Conservation (phyloP, 2,888 invertebrate genomes). For the Drosophila prostipennis region DNA sequence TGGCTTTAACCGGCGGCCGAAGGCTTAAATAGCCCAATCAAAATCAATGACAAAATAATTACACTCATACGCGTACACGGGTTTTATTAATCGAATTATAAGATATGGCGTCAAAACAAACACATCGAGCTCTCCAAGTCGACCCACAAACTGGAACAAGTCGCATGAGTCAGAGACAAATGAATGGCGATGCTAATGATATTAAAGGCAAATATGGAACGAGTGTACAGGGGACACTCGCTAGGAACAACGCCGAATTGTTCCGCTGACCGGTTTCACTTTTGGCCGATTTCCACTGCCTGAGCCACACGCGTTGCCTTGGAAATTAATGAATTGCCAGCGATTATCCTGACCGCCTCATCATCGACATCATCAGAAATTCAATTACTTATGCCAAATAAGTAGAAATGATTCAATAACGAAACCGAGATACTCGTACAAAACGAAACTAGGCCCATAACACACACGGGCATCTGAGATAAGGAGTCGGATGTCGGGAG, state of each 20-base stretch:
- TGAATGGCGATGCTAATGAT: constrained; percentile 73
- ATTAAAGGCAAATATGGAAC: constrained; percentile 74
- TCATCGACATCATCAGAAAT: constrained; percentile 64
- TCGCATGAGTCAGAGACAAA: constrained; percentile 60
- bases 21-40: constrained; percentile 55
- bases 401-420: constrained; percentile 76
- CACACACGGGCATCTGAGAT: constrained; percentile 41
- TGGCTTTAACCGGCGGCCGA: constrained; percentile 59
- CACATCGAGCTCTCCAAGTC: constrained; percentile 55
- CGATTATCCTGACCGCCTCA: constrained; percentile 72
- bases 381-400: constrained; percentile 80
- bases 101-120: constrained; percentile 76
- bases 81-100: constrained; percentile 75
- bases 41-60: constrained; percentile 66
- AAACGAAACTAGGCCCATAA: constrained; percentile 49
- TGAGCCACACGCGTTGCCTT: constrained; percentile 43
- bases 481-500: constrained; percentile 18
- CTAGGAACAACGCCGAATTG: not conserved
- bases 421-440: constrained; percentile 55
- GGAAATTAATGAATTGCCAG: constrained; percentile 73
- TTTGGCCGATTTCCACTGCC: constrained; percentile 14
- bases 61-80: constrained; percentile 36
- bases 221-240: constrained; percentile 22
- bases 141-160: constrained; percentile 43
- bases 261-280: not conserved